Percentiles rank a stretch among this genome's conserved stretches.
Conservation (phyloP, 2,797 vertebrate genomes). For the Liasis olivaceus region DNA sequence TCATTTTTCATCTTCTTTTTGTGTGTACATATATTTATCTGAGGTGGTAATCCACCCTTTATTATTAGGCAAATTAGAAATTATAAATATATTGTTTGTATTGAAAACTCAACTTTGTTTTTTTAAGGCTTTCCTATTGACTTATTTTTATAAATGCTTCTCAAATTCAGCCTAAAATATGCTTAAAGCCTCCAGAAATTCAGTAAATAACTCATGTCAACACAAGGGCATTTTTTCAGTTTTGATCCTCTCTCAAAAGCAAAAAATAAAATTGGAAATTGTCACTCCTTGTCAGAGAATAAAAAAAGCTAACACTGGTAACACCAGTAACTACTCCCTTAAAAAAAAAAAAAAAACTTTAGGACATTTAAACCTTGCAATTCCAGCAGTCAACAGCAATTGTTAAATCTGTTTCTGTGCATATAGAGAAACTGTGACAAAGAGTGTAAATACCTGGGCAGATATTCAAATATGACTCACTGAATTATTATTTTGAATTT, state of each 20-base stretch:
- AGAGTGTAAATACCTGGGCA: neutral
- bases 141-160: conserved; percentile 1
- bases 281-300: neutral
- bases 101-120: neutral
- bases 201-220: neutral
- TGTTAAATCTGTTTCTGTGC: neutral
- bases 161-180: neutral
- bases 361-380: neutral
- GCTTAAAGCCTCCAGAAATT: conserved; percentile 19
- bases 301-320: neutral
- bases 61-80: too few species aligned
- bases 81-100: neutral
- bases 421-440: neutral
- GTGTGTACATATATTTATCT: too few species aligned
- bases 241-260: conserved; percentile 9
- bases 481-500: neutral
- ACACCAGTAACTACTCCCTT: neutral
- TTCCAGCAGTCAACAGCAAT: neutral
- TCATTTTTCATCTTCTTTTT: too few species aligned
- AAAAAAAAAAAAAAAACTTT: neutral
- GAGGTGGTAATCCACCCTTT: too few species aligned
- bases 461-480: neutral
- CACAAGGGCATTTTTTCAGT: neutral
- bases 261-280: neutral
- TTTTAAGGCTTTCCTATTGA: neutral